phyloP scores from a whole-genome alignment of 2,888 invertebrate species.

The Idaea biselata region DNA sequence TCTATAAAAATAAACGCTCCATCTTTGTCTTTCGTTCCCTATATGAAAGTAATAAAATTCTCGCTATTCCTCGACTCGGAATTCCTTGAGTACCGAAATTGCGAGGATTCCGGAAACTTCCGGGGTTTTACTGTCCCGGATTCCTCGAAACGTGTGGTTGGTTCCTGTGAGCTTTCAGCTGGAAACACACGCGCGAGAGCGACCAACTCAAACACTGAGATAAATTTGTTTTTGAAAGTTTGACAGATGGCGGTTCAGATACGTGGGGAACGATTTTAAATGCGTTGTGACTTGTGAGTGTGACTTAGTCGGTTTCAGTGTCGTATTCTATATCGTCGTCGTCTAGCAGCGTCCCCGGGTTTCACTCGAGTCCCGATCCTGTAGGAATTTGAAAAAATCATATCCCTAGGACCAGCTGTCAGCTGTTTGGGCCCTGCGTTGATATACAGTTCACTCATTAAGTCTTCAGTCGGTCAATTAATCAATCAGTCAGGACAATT shows the following conservation, averaged over 20 bases:
- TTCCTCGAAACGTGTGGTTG: constrained; percentile 55
- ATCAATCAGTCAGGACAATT: no score
- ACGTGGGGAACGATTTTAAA: background rate
- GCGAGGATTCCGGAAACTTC: constrained; percentile 57
- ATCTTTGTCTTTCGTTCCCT: constrained; percentile 12
- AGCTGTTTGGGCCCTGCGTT: no score
- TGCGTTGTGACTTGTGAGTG: background rate
- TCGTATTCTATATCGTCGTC: background rate
- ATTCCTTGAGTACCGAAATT: constrained; percentile 54
- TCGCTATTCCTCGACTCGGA: constrained; percentile 43
- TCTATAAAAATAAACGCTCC: constrained; percentile 39
- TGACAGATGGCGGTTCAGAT: background rate
- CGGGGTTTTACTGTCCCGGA: constrained; percentile 61
- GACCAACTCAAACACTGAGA: background rate
- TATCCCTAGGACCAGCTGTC: no score
- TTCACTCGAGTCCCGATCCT: no score
- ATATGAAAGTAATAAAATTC: constrained; percentile 64
- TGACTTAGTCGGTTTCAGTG: background rate
- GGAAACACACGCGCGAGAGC: constrained; percentile 4
- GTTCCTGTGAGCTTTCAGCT: constrained; percentile 17
- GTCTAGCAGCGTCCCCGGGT: no score
- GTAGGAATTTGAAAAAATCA: no score
- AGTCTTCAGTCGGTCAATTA: no score
- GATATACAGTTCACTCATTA: no score
- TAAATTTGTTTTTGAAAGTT: background rate